Evolutionary conservation across 2,113 vertebrate species (phyloP).

Genomic region (Ptilorrhoa leucosticta): DNA sequence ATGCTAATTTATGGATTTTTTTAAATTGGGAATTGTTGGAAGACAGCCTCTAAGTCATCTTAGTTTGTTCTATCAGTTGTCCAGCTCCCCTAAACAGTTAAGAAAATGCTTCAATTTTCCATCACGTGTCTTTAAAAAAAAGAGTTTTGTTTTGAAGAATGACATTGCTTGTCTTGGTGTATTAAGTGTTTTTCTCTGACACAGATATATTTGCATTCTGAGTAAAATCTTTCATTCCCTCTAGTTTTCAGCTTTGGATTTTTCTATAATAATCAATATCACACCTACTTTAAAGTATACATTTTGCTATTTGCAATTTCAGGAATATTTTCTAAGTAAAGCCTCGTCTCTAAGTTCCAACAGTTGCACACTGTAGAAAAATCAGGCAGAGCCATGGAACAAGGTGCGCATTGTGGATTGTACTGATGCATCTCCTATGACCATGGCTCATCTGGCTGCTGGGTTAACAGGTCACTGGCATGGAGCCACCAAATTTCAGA

Average conservation of each 20-base stretch:
- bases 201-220: background rate
- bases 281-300: background rate
- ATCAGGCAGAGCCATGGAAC: background rate
- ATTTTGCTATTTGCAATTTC: background rate
- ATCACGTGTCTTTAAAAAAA: background rate
- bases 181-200: background rate
- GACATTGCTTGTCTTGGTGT: background rate
- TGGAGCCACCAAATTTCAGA: constrained; percentile 9
- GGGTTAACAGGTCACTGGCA: constrained; percentile 49
- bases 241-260: background rate
- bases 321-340: background rate
- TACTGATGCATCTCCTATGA: background rate
- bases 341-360: background rate
- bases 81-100: background rate
- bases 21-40: background rate
- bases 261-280: background rate
- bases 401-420: constrained; percentile 37
- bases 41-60: background rate
- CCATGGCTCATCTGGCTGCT: constrained; percentile 3
- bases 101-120: background rate
- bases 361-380: background rate
- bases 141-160: background rate
- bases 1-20: background rate
- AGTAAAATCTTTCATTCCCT: background rate
- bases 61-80: background rate